phyloP scores from a whole-genome alignment of 2,888 invertebrate genomes.

The Oasisia sp. region DNA sequence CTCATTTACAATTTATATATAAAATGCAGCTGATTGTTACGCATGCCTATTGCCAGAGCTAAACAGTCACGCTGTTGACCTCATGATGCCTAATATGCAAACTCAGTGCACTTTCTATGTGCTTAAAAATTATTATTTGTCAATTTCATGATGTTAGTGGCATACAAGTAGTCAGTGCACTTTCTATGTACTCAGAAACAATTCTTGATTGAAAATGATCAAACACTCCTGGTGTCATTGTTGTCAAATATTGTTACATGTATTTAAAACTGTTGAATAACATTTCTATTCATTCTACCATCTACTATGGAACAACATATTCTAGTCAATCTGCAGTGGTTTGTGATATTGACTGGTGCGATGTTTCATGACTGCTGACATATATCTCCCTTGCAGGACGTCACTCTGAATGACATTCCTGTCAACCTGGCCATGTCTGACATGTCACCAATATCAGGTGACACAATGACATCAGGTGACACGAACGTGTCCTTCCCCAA shows the following conservation, averaged over 20 bases:
- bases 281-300: neutral
- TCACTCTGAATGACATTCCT: constrained; percentile 46
- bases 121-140: too few relatives aligned
- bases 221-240: neutral
- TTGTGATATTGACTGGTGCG: neutral
- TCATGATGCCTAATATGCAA: too few relatives aligned
- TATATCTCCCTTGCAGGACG: constrained; percentile 44
- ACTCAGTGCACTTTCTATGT: too few relatives aligned
- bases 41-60: too few relatives aligned
- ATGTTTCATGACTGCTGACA: neutral
- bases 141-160: too few relatives aligned
- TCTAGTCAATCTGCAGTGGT: neutral
- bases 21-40: too few relatives aligned
- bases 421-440: constrained; percentile 42
- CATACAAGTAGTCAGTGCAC: too few relatives aligned
- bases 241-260: neutral
- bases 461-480: constrained; percentile 18
- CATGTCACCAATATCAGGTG: constrained; percentile 11
- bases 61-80: too few relatives aligned
- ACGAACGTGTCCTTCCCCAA: constrained; percentile 59
- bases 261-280: neutral
- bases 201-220: too few relatives aligned
- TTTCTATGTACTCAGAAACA: too few relatives aligned
- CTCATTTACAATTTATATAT: too few relatives aligned
- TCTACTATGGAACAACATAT: neutral